These are phyloP conservation scores for Trichomycterus rosablanca DNA, from an alignment of 2,113 vertebrate species.

Conservation along the genomic window DNA sequence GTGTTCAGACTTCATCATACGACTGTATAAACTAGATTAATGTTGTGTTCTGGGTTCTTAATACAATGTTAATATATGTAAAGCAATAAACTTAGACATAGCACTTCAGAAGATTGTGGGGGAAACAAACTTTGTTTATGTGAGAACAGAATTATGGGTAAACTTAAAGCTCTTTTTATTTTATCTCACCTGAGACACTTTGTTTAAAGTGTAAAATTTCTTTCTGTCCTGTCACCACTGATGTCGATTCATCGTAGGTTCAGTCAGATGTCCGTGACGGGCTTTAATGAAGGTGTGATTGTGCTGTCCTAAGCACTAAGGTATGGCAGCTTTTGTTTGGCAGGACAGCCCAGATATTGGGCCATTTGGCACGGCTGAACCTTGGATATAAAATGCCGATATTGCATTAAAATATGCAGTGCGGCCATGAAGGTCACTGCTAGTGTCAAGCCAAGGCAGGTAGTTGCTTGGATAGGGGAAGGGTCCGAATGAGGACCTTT, in stretches of 20 bases:
- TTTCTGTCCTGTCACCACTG: not conserved
- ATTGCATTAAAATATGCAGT: conserved; percentile 37
- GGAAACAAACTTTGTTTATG: no score
- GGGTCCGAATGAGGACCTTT: not conserved
- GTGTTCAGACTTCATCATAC: no score
- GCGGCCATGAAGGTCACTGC: conserved; percentile 63
- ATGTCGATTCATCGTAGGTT: conserved; percentile 28
- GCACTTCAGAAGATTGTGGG: no score
- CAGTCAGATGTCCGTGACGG: conserved; percentile 37
- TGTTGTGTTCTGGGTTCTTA: no score
- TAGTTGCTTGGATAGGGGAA: not conserved
- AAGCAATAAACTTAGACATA: no score
- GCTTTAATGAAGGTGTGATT: conserved; percentile 59
- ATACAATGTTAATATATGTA: no score
- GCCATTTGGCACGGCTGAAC: conserved; percentile 33
- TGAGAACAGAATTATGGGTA: no score
- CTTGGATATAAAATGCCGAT: conserved; percentile 40
- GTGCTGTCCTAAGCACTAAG: conserved; percentile 64
- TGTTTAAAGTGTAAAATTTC: conserved; percentile 25
- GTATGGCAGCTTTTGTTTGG: conserved; percentile 72
- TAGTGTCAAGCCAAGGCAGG: conserved; percentile 32
- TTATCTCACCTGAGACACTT: not conserved
- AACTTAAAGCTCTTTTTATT: no score
- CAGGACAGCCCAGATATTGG: conserved; percentile 62
- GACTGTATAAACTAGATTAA: no score